A percentile compares a stretch with the other conserved stretches of the same genome.
phyloP scores from a whole-genome alignment of 2,113 vertebrate genomes.

The Passer domesticus region DNA sequence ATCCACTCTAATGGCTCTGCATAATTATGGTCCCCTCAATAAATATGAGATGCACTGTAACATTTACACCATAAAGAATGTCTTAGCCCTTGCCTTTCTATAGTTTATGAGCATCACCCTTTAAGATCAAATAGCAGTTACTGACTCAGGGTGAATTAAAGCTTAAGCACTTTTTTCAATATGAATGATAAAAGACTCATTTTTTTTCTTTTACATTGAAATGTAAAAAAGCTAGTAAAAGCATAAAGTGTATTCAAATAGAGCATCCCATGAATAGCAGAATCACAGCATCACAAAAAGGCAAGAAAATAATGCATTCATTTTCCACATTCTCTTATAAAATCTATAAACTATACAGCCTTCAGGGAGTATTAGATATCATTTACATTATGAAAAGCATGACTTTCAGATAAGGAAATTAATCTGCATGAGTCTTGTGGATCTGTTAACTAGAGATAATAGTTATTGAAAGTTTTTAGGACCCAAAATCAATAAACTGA shows the following conservation, averaged over 20 bases:
- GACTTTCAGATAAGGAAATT: constrained; percentile 28
- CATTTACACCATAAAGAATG: constrained; percentile 29
- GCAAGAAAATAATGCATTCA: constrained; percentile 10
- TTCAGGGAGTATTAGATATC: background rate
- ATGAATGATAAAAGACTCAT: background rate
- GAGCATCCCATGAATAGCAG: constrained; percentile 7
- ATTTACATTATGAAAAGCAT: background rate
- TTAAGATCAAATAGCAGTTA: constrained; percentile 46
- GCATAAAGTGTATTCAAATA: constrained; percentile 47
- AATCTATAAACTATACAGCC: background rate
- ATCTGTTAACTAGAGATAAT: constrained; percentile 23
- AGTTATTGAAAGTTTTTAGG: background rate
- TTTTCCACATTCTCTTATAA: constrained; percentile 33
- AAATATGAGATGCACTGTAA: constrained; percentile 29
- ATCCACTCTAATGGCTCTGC: background rate
- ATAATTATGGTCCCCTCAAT: background rate
- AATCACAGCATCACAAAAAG: background rate
- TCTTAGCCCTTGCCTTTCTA: constrained; percentile 8
- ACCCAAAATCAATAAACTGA: background rate
- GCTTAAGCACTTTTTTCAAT: background rate
- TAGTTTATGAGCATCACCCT: constrained; percentile 18
- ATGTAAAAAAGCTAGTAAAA: constrained; percentile 37
- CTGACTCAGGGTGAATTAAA: constrained; percentile 2
- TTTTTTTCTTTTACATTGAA: background rate
- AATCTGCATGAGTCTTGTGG: background rate